Evolutionary conservation across 2,797 vertebrate genomes (phyloP), one percentile per base, ranked within the genome.

Genomic region (Huso huso): DNA sequence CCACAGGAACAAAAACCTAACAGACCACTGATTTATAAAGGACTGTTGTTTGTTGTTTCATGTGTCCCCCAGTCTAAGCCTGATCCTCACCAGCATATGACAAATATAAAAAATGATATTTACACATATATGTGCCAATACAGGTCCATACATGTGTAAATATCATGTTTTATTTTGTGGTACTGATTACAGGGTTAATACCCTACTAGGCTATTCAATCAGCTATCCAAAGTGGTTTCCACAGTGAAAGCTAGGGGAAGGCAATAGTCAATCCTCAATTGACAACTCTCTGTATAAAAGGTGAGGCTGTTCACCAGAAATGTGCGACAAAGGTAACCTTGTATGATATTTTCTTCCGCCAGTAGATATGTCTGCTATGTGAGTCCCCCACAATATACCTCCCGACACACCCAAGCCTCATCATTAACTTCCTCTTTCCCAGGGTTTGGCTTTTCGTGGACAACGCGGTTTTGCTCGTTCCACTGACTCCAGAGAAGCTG

Each of bases 391-490:
- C 23, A 37, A 37, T 37, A 37, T 37, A 37, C 23, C 23, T 3
- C 23, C 23, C 1, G 4, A 37, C 23, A 37, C 23, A 37, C 4
- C 23, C 23, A 10, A 55, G 2, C 52, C 52, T 55, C 4, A 55
- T 3, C 9, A 55, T 55, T 55, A 9, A 55, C n/a, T 55, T 55
- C n/a, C n/a, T 10, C n/a, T 55, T n/a, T 55, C 52, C 18, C 71
- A 91, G 89, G 89, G 49, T 91, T 90, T 10, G 23, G 23, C 2
- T 37, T 37, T 37, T 37, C 2, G 23, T 37, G 23, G 23, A 37
- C 23, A 37, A 91, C 76, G 91, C 89, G 0, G 89, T 91, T 69
- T 77, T 91, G 68, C 89, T n/a, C n/a, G n/a, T n/a, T n/a, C n/a
- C n/a, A n/a, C n/a, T n/a, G n/a, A n/a, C n/a, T n/a, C n/a, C 88